Base-by-base conservation (phyloP, 2,888 invertebrate genomes). In the Eutolmus rufibarbis region DNA sequence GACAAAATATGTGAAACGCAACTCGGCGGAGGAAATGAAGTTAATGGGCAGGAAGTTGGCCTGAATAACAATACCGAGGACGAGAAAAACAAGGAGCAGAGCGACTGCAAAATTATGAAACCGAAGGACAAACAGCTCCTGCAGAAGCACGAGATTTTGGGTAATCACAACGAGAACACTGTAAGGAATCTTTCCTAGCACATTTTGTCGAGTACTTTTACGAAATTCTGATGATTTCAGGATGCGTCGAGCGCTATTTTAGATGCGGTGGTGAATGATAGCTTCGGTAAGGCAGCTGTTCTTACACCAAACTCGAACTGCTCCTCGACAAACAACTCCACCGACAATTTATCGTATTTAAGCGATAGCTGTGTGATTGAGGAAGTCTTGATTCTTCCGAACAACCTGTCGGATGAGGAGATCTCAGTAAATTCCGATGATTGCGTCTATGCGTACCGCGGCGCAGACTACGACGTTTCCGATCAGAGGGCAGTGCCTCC, bases 361-460 rank as follows among this genome's bases (percentile, higher is more conserved):
- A 92, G 92, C 89, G 92, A 92, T 88, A 92, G 92, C 88, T 91
- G 91, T 88, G 91, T 90, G 76, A 91, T 90, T n/a, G 91, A 92
- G 88, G 92, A 92, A 90, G 90, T 92, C 87, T 90, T 92, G 66
- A 88, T 92, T 31, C 90, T 92, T 23, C 90, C 74, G 5, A 40
- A 8, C 12, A 31, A 74, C 23, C 5, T 86, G n/a, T 87, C 87
- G 12, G 91, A 91, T 7, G 92, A 92, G 46, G 92, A 92, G 78
- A 90, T 92, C 16, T 92, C 92, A 1, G 89, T 92, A 0, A 92
- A 92, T 87, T 92, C 92, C 0, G 92, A 92, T 89, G 92, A 92
- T 87, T 92, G 92, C 88, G 91, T 93, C 46, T 93, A 93, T 88
- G 92, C 92, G 1, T 93, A 93, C 89, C 91, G 92, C 1, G 92